phyloP scores from a whole-genome alignment of 2,113 vertebrate genomes.

The Saiga tatarica region DNA sequence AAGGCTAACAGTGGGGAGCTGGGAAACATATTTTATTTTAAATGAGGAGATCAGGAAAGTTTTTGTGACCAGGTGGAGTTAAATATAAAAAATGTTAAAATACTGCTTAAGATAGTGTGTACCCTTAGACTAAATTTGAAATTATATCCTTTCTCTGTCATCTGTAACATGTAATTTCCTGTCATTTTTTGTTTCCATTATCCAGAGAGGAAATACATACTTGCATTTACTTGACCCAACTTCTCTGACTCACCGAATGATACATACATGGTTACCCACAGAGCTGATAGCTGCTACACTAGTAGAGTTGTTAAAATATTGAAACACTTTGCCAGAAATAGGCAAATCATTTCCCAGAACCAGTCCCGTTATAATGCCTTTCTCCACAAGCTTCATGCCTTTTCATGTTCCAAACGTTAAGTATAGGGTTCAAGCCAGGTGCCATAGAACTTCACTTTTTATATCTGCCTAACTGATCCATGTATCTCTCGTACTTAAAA shows the following conservation, averaged over 20 bases:
- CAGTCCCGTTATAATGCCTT: neutral
- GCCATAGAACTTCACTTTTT: neutral
- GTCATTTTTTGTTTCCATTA: neutral
- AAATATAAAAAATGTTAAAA: constrained; percentile 7
- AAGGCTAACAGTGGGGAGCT: neutral
- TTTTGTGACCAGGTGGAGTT: neutral
- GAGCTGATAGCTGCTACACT: neutral
- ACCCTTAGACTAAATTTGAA: neutral
- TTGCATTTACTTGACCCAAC: neutral
- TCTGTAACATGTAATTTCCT: neutral
- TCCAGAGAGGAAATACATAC: neutral
- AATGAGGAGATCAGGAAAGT: neutral
- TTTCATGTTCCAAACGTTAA: neutral
- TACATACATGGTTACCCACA: neutral
- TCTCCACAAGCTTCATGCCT: neutral
- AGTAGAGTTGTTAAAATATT: neutral
- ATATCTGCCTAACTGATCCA: neutral
- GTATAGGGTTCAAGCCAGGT: neutral
- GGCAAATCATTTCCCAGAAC: neutral
- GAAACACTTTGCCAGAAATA: neutral
- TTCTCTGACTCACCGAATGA: neutral
- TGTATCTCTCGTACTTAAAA: neutral
- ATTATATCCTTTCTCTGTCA: neutral
- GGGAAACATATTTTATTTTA: neutral
- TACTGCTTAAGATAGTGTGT: neutral